Percentiles rank a stretch among this genome's conserved stretches.
These are phyloP conservation scores for Scaptomyza parva DNA, from an alignment of 2,888 invertebrate genomes.

Conservation along the genomic window DNA sequence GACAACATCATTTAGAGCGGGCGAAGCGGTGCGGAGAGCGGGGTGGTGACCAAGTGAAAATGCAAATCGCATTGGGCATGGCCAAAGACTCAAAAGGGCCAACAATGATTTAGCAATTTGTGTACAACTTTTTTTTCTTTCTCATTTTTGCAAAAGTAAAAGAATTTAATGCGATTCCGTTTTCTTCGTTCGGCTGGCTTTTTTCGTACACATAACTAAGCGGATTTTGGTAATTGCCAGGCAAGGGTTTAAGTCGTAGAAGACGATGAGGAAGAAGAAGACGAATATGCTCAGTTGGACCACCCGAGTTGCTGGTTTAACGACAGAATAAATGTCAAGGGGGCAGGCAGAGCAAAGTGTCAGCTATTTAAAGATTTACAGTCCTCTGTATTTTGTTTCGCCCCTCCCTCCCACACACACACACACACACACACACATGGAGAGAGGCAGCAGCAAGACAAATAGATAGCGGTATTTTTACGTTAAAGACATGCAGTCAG, in stretches of 20 bases:
- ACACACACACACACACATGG: background rate
- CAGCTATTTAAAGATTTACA: conserved; percentile 46
- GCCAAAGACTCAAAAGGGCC: conserved; percentile 57
- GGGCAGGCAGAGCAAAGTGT: conserved; percentile 59
- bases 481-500: conserved; percentile 12
- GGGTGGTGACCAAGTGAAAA: conserved; percentile 39
- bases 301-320: conserved; percentile 62
- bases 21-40: background rate
- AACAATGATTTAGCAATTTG: conserved; percentile 72
- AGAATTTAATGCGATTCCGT: conserved; percentile 58
- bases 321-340: conserved; percentile 70
- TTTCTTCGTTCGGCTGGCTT: conserved; percentile 9
- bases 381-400: conserved; percentile 9
- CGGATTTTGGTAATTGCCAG: conserved; percentile 74
- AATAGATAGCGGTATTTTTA: conserved; percentile 52
- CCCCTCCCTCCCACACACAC: conserved; percentile 21
- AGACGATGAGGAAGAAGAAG: conserved; percentile 13
- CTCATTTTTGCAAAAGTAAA: conserved; percentile 28
- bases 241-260: conserved; percentile 23
- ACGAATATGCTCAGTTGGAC: conserved; percentile 54
- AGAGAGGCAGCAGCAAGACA: no score
- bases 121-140: conserved; percentile 23
- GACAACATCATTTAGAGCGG: conserved; percentile 56
- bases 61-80: conserved; percentile 62
- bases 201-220: conserved; percentile 63